Percentiles rank a stretch among this genome's conserved stretches.
phyloP scores from a whole-genome alignment of 2,797 vertebrate species.

The Enteromius viviparus region DNA sequence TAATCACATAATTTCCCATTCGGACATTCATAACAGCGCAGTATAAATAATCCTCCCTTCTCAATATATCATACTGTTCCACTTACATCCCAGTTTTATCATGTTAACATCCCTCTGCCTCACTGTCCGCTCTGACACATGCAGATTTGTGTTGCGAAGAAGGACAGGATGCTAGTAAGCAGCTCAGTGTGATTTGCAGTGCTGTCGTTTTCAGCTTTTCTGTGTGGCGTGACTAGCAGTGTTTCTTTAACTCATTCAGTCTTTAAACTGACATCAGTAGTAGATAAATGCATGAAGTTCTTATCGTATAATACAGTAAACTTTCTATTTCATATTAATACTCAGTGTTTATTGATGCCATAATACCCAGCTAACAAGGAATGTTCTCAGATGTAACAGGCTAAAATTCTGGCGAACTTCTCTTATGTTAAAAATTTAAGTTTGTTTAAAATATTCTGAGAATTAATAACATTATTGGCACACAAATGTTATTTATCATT shows the following conservation, averaged over 20 bases:
- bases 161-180: slow-evolving; percentile 82
- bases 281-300: background rate
- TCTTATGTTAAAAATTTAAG: background rate
- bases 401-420: background rate
- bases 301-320: background rate
- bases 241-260: background rate
- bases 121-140: slow-evolving; percentile 30
- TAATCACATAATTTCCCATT: background rate
- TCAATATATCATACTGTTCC: background rate
- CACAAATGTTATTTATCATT: background rate
- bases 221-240: slow-evolving; percentile 20
- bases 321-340: background rate
- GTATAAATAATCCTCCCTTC: background rate
- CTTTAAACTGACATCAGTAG: background rate
- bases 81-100: background rate
- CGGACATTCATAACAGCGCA: background rate
- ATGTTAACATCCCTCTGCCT: slow-evolving; percentile 25
- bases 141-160: slow-evolving; percentile 78
- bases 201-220: slow-evolving; percentile 54
- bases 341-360: background rate
- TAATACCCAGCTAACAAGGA: background rate
- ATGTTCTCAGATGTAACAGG: background rate
- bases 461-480: background rate
- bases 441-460: background rate
- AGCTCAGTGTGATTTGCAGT: slow-evolving; percentile 59